Evolutionary conservation across 35 echinoderm and acorn worm genomes (phyloP).

Genomic region (Lytechinus variegatus): DNA sequence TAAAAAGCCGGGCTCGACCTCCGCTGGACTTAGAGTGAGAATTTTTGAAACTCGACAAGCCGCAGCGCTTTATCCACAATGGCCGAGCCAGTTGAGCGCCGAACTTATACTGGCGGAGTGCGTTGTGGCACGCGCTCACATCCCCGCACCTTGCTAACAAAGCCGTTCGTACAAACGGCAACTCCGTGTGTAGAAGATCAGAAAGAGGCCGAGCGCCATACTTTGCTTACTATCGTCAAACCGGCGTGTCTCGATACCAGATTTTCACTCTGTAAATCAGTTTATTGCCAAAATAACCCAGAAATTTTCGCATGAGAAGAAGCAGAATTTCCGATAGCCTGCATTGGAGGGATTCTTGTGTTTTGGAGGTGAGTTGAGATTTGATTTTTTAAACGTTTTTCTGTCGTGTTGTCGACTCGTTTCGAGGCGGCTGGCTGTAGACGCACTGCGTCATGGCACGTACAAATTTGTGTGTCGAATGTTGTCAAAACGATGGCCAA

Average conservation of each 20-base stretch:
- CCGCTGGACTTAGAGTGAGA: slow-evolving; percentile 13
- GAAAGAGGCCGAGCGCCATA: slow-evolving; percentile 48
- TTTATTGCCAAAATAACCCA: neutral
- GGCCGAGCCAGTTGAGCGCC: slow-evolving; percentile 24
- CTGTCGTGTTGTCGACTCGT: slow-evolving; percentile 31
- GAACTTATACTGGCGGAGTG: slow-evolving; percentile 38
- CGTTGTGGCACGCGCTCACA: slow-evolving; percentile 40
- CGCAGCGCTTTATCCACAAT: slow-evolving; percentile 33
- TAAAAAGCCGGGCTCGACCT: slow-evolving; percentile 27
- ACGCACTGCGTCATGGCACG: slow-evolving; percentile 57
- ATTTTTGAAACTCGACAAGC: slow-evolving; percentile 52
- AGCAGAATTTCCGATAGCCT: neutral
- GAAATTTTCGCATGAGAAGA: slow-evolving; percentile 23
- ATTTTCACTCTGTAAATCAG: slow-evolving; percentile 29
- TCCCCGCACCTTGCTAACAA: slow-evolving; percentile 47
- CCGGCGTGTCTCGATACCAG: slow-evolving; percentile 52
- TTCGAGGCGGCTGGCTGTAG: slow-evolving; percentile 48
- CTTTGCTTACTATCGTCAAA: slow-evolving; percentile 38
- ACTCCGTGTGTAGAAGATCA: neutral
- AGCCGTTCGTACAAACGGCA: slow-evolving; percentile 48
- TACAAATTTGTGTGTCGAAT: slow-evolving; percentile 51
- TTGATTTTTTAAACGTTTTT: neutral
- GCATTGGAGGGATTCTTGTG: neutral
- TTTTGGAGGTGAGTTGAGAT: neutral
- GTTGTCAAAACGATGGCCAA: slow-evolving; percentile 39